phyloP scores from a whole-genome alignment of 2,797 vertebrate species.

The Avahi laniger region DNA sequence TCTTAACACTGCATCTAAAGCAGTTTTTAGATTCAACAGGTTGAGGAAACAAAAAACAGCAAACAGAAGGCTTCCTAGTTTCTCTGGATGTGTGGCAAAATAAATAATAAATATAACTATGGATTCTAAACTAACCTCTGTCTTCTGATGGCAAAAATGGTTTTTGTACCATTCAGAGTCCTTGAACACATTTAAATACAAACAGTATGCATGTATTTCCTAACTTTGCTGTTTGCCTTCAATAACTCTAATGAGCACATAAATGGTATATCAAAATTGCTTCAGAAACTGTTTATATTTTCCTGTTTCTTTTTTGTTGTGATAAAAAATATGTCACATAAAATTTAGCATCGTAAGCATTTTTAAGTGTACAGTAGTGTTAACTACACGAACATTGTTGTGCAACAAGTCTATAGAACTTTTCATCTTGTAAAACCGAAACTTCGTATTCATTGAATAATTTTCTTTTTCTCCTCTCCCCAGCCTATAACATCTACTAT shows the following conservation, averaged over 20 bases:
- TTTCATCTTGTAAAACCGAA: neutral
- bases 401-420: neutral
- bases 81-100: neutral
- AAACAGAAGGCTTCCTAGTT: neutral
- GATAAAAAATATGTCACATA: neutral
- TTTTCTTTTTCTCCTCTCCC: neutral
- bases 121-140: neutral
- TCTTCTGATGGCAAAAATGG: neutral
- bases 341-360: neutral
- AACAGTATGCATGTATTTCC: neutral
- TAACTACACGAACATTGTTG: neutral
- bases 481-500: neutral
- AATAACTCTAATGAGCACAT: neutral
- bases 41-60: neutral
- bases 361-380: neutral
- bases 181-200: neutral
- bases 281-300: neutral
- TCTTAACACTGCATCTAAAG: neutral
- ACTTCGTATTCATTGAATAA: neutral
- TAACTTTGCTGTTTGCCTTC: neutral
- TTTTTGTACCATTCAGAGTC: neutral
- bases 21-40: neutral
- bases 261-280: neutral
- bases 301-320: neutral
- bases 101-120: neutral